phyloP scores from a whole-genome alignment of 37 sponge, comb jelly and placozoan genomes.

The Aplysina aerophoba region DNA sequence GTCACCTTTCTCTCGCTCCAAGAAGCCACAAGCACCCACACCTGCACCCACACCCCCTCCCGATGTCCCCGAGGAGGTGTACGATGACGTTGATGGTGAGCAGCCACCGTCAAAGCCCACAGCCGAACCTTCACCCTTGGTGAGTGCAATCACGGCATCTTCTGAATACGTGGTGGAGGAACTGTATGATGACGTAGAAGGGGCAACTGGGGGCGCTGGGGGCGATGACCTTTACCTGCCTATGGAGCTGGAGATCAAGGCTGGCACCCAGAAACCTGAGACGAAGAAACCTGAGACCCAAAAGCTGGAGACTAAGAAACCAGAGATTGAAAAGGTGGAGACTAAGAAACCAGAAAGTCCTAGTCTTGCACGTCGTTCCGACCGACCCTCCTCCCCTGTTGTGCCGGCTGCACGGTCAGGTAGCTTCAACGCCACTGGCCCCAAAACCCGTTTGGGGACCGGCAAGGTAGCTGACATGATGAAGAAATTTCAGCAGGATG shows the following conservation, averaged over 20 bases:
- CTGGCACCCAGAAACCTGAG: too few relatives aligned
- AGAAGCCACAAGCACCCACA: not conserved
- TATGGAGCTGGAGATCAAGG: too few relatives aligned
- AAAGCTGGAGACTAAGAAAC: too few relatives aligned
- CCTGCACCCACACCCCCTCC: not conserved
- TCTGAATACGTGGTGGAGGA: not conserved
- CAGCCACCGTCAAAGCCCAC: not conserved
- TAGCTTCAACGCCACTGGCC: too few relatives aligned
- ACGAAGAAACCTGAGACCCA: too few relatives aligned
- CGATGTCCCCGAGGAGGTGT: slow-evolving; percentile 26
- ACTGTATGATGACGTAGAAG: slow-evolving; percentile 24
- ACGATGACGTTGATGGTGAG: slow-evolving; percentile 10
- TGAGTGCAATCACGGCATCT: not conserved
- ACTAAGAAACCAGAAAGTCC: too few relatives aligned
- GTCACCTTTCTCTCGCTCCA: not conserved
- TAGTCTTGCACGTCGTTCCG: too few relatives aligned
- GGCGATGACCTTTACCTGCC: too few relatives aligned
- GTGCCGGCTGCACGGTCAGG: too few relatives aligned
- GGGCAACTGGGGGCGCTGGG: not conserved
- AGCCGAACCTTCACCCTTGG: slow-evolving; percentile 1
- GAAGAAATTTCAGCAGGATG: slow-evolving; percentile 32
- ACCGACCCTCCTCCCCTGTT: too few relatives aligned
- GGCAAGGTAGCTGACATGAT: slow-evolving; percentile 34
- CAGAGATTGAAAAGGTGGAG: too few relatives aligned
- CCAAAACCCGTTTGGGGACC: not conserved